phyloP scores from a whole-genome alignment of 2,113 vertebrate genomes.

The Microcebus murinus region DNA sequence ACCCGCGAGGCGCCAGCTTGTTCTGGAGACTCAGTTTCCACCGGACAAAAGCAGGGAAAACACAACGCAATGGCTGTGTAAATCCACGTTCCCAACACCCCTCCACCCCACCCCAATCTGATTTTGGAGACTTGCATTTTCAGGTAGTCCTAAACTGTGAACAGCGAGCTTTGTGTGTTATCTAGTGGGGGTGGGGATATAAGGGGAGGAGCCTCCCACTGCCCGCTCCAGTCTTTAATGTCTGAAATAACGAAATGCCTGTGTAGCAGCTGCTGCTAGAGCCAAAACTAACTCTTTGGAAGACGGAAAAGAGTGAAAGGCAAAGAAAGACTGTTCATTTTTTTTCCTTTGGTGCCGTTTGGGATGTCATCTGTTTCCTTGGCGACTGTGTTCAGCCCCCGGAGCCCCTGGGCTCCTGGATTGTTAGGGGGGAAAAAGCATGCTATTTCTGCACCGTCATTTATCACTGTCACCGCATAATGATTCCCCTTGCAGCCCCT shows the following conservation, averaged over 20 bases:
- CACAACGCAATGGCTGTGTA: background rate
- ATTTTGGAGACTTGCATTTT: slow-evolving; percentile 39
- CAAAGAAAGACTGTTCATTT: slow-evolving; percentile 89
- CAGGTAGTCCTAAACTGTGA: slow-evolving; percentile 75
- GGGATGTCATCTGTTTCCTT: slow-evolving; percentile 99
- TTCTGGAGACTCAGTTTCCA: slow-evolving; percentile 67
- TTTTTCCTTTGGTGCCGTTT: slow-evolving; percentile 92
- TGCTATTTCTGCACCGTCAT: slow-evolving; percentile 98
- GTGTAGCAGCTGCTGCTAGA: slow-evolving; percentile 91
- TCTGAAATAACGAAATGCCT: slow-evolving; percentile 83
- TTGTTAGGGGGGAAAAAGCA: slow-evolving; percentile 93
- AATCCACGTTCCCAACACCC: background rate
- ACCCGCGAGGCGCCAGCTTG: slow-evolving; percentile 60
- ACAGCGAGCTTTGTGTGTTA: slow-evolving; percentile 77
- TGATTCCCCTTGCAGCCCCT: slow-evolving; percentile 99
- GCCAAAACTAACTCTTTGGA: slow-evolving; percentile 90
- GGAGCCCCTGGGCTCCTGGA: slow-evolving; percentile 95
- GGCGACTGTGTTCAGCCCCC: slow-evolving; percentile 94
- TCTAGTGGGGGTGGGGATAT: slow-evolving; percentile 62
- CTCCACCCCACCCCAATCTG: background rate
- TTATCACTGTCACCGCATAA: slow-evolving; percentile 99
- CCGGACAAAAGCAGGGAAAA: slow-evolving; percentile 5
- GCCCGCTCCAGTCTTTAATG: slow-evolving; percentile 78
- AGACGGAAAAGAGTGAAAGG: slow-evolving; percentile 86
- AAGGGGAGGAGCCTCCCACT: slow-evolving; percentile 66